phyloP scores from a whole-genome alignment of 2,888 invertebrate species.

The Ophion obscuratus region DNA sequence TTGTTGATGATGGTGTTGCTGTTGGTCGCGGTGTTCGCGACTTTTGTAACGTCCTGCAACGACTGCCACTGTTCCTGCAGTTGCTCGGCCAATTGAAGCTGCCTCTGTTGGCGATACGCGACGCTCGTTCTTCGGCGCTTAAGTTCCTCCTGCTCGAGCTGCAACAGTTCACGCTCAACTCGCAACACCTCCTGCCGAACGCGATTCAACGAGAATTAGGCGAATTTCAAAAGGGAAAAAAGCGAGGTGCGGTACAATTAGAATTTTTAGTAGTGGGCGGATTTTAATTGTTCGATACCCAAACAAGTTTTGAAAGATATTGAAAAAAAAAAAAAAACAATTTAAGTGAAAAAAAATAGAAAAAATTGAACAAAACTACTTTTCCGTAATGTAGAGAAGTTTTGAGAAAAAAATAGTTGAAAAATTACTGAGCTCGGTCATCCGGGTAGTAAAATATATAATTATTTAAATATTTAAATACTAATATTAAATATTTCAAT shows the following conservation, averaged over 20 bases:
- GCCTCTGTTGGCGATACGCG: conserved; percentile 86
- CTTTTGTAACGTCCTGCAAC: conserved; percentile 86
- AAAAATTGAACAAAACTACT: no score
- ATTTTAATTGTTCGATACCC: no score
- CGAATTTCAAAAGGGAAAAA: background rate
- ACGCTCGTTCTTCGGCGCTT: conserved; percentile 91
- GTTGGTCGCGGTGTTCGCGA: conserved; percentile 43
- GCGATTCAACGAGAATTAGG: background rate
- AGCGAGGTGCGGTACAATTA: no score
- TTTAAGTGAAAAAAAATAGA: no score
- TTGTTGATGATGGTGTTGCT: conserved; percentile 32
- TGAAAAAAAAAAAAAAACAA: background rate
- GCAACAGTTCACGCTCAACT: conserved; percentile 91
- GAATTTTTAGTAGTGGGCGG: no score
- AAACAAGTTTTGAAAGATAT: background rate
- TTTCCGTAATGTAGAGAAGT: background rate
- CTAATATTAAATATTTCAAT: background rate
- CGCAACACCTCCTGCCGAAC: conserved; percentile 88
- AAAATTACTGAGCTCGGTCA: background rate
- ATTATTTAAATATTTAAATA: background rate
- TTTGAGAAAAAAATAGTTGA: background rate
- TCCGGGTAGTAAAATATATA: background rate
- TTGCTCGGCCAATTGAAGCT: conserved; percentile 80
- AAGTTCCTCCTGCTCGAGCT: conserved; percentile 91
- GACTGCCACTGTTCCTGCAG: conserved; percentile 84